Evolutionary conservation across 2,113 vertebrate genomes (phyloP).

Genomic region (Archilochus colubris): DNA sequence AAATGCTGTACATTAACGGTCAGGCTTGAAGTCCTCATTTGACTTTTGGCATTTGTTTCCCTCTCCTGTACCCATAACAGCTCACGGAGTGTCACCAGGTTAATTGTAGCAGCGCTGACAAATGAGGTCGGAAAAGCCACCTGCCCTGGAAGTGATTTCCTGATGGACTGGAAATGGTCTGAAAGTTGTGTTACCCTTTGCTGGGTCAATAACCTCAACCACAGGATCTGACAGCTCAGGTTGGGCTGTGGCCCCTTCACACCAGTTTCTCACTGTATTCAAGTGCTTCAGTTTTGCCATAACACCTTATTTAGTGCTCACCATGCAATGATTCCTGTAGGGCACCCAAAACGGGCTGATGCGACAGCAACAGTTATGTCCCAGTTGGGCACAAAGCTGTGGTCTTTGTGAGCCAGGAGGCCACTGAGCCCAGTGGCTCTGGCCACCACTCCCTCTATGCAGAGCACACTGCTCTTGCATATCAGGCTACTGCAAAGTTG

Average conservation of each 20-base stretch:
- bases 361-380: rapidly evolving
- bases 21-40: background rate
- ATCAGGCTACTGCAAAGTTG: slow-evolving; percentile 49
- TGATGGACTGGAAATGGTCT: slow-evolving; percentile 42
- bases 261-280: background rate
- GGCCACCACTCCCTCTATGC: rapidly evolving
- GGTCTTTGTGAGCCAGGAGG: background rate
- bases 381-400: background rate
- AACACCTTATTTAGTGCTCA: background rate
- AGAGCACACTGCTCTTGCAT: background rate
- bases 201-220: slow-evolving; percentile 24
- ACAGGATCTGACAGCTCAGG: background rate
- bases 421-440: background rate
- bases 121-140: slow-evolving; percentile 1
- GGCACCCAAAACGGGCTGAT: background rate
- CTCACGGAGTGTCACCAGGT: slow-evolving; percentile 29
- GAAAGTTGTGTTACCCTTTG: slow-evolving; percentile 50
- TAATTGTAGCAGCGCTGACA: slow-evolving; percentile 48
- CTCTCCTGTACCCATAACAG: background rate
- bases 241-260: background rate
- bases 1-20: background rate
- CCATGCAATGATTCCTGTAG: rapidly evolving
- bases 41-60: slow-evolving; percentile 9
- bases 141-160: background rate
- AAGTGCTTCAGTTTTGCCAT: background rate